Percentiles rank a stretch among this genome's conserved stretches.
These are phyloP conservation scores for Menidia beryllina DNA, from an alignment of 2,113 vertebrate species.

Conservation along the genomic window DNA sequence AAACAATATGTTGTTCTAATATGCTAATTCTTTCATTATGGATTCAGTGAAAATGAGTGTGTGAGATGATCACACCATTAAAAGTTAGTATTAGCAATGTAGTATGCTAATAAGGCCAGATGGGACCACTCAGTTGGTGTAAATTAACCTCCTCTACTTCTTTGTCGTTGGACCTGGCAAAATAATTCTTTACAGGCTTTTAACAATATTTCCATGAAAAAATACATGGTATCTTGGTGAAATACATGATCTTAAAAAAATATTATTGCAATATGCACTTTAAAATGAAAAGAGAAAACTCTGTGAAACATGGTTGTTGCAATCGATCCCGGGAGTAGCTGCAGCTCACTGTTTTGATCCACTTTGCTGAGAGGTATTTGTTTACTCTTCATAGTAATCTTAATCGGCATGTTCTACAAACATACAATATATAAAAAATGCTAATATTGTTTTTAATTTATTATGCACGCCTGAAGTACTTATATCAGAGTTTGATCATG, in stretches of 20 bases:
- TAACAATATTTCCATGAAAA: slow-evolving; percentile 31
- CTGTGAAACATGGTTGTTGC: too few relatives aligned
- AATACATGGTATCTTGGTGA: slow-evolving; percentile 12
- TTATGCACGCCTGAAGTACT: too few relatives aligned
- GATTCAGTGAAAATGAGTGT: slow-evolving; percentile 75
- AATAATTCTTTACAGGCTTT: slow-evolving; percentile 48
- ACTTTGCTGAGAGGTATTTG: too few relatives aligned
- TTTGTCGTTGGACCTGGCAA: slow-evolving; percentile 46
- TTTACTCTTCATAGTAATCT: too few relatives aligned
- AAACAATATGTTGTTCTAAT: slow-evolving; percentile 79
- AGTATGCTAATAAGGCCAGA: slow-evolving; percentile 77
- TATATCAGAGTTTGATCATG: too few relatives aligned
- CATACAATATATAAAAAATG: too few relatives aligned
- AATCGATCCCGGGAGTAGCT: too few relatives aligned
- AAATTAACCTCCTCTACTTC: slow-evolving; percentile 60
- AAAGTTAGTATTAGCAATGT: slow-evolving; percentile 76
- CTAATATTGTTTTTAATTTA: too few relatives aligned
- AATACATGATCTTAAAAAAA: slow-evolving; percentile 12
- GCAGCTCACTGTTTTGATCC: too few relatives aligned
- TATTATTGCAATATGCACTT: slow-evolving; percentile 4
- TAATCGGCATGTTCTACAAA: slow-evolving; percentile 7
- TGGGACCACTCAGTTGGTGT: slow-evolving; percentile 74
- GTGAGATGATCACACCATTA: slow-evolving; percentile 78
- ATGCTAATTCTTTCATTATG: slow-evolving; percentile 75
- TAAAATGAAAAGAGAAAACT: not conserved